Evolutionary conservation across 2,113 vertebrate genomes (phyloP).

Genomic region (Nothocercus nigrocapillus): DNA sequence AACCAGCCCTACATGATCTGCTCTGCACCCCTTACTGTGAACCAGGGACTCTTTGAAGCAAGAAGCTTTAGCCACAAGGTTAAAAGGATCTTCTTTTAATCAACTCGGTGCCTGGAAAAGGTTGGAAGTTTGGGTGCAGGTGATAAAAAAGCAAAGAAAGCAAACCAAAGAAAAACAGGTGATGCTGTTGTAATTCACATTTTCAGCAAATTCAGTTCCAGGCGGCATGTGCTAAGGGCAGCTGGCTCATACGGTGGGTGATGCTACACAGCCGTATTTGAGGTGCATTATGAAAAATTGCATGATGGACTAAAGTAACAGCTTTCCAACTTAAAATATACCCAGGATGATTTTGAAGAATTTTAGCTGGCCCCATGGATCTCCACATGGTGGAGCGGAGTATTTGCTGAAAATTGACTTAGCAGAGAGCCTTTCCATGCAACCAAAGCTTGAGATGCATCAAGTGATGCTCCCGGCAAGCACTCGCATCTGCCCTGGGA

Average conservation of each 20-base stretch:
- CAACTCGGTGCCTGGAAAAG: neutral
- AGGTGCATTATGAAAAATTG: neutral
- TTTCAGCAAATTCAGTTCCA: neutral
- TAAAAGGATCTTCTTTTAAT: neutral
- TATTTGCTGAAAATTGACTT: neutral
- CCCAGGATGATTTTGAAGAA: neutral
- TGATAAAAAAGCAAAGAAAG: neutral
- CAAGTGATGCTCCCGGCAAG: neutral
- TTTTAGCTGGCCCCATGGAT: neutral
- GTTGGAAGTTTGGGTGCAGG: neutral
- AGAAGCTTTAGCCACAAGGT: neutral
- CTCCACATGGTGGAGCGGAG: neutral
- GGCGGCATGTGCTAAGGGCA: neutral
- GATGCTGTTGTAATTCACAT: neutral
- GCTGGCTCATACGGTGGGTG: neutral
- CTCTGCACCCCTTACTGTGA: neutral
- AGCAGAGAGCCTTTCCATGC: neutral
- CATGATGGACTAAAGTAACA: neutral
- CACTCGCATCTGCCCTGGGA: neutral
- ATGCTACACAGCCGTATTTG: neutral
- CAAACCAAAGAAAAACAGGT: neutral
- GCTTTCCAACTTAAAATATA: neutral
- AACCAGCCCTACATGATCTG: neutral
- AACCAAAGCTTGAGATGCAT: accelerated
- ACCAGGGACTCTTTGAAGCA: neutral